Base-by-base conservation (phyloP, 2,888 invertebrate species). In the Acleris holmiana region DNA sequence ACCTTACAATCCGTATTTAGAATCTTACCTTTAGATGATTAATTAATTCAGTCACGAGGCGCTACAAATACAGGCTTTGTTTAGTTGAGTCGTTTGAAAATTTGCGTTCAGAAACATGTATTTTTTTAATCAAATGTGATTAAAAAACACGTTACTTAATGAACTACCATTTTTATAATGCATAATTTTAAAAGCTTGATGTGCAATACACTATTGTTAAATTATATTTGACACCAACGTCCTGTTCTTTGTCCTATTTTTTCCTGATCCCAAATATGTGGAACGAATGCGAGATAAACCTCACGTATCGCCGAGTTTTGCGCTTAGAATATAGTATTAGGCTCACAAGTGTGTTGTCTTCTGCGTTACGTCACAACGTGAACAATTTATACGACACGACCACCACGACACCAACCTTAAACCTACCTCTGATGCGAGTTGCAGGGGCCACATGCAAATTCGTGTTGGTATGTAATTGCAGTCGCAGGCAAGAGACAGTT, bases 391-490 rank as follows among this genome's bases (percentile, higher is more conserved):
- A 53, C 19, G 58, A 59, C 48, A n/a, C 58, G 47, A 51, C 46
- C 46, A 53, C n/a, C n/a, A n/a, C 23, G 23, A 23, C 35, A 35
- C 13, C 13, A 35, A 35, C 35, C 35, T 13, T 13, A 35, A 53
- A 46, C 53, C 35, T 13, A 44, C 21, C 40, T 51, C 57, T 46
- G 60, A 29, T 61, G 48, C 40, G 44, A 44, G 47, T 46, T 41
- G 40, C 23, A 19, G 21, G 25, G 63, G 50, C 53, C 53, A 47
- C 53, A 58, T 64, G 63, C 51, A 54, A 64, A 64, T 57, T 64
- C 51, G 53, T 25, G 63, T 51, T 48, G 57, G 53, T 53, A 53
- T 53, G 63, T 64, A 64, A 64, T 64, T 64, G 58, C 58, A 58
- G 63, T 58, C 18, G 51, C 63, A 51, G 40, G 58, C 53, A 58